Evolutionary conservation across 1,140 invertebrate genomes (phyloP), one percentile per base, ranked within the genome.

Genomic region (Zaprionus ghesquierei): DNA sequence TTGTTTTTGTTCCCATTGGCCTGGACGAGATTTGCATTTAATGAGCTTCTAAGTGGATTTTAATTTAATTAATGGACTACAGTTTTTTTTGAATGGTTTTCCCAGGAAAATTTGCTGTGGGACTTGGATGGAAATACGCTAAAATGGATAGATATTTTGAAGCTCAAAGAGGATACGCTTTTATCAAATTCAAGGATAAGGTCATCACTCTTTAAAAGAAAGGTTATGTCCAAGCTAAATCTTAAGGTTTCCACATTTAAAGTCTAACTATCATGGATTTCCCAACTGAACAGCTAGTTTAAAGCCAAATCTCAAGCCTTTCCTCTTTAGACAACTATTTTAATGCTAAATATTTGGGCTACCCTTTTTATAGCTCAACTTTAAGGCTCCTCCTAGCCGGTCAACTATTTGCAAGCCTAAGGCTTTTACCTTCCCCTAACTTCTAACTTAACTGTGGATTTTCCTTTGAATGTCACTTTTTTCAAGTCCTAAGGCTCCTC

Each of bases 21-120:
- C 41, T 12, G 9, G 9, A 46, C 54, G 75, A 79, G 84, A 86
- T 86, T 86, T 82, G 82, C 82, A 86, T 86, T 86, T 86, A 86
- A 86, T 86, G 82, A 87, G 82, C 82, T 87, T 77, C 82, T 87
- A 86, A 86, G 76, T 86, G 82, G 79, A 82, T 86, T 87, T 86
- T 87, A 86, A 86, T 86, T 86, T 87, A 86, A 86, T 87, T 86
- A 86, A 87, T 82, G 71, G 56, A 72, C 31, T 20, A 63, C 59
- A 60, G 50, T 22, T 20, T 22, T 20, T 44, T 51, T 74, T 58
- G 50, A 12, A 49, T 33, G 31, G 44, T 20, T 59, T 10, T 10
- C 10, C 29, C 31, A 53, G 79, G 38, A 61, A 65, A 75, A 62
- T 82, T 84, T 41, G 6, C 0, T 12, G 31, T 41, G n/a, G 35